These are phyloP conservation scores for Synanthedon tipuliformis DNA, from an alignment of 2,888 invertebrate genomes.

Conservation along the genomic window DNA sequence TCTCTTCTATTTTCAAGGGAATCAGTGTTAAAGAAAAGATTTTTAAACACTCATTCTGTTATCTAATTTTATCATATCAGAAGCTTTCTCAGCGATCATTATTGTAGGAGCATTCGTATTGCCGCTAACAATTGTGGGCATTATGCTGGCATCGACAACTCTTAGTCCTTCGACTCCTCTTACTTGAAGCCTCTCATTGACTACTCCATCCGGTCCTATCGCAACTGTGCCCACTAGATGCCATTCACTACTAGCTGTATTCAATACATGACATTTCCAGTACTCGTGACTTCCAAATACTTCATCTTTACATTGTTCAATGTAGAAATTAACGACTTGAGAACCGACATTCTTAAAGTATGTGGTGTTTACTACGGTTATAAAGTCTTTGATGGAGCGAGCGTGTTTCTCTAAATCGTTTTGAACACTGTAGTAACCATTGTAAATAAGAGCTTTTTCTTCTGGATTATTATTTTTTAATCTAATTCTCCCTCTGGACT, in stretches of 20 bases:
- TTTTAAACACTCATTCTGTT: conserved; percentile 4
- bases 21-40: no score
- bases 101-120: conserved; percentile 72
- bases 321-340: conserved; percentile 11
- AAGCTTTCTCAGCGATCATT: conserved; percentile 74
- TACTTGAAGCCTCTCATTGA: conserved; percentile 39
- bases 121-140: conserved; percentile 71
- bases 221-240: conserved; percentile 35
- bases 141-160: conserved; percentile 74
- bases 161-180: conserved; percentile 67
- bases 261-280: conserved; percentile 36
- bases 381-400: conserved; percentile 15
- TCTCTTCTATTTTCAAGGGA: no score
- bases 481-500: conserved; percentile 13
- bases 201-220: conserved; percentile 34
- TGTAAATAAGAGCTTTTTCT: neutral
- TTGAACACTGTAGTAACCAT: neutral
- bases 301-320: no score
- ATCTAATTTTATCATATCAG: conserved; percentile 67
- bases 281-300: conserved; percentile 20
- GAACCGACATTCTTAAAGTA: conserved; percentile 15
- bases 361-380: conserved; percentile 14
- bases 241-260: conserved; percentile 24
- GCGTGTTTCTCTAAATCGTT: conserved; percentile 20
- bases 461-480: neutral